phyloP scores from a whole-genome alignment of 2,113 vertebrate genomes.

The Telmatochromis brachygnathus region DNA sequence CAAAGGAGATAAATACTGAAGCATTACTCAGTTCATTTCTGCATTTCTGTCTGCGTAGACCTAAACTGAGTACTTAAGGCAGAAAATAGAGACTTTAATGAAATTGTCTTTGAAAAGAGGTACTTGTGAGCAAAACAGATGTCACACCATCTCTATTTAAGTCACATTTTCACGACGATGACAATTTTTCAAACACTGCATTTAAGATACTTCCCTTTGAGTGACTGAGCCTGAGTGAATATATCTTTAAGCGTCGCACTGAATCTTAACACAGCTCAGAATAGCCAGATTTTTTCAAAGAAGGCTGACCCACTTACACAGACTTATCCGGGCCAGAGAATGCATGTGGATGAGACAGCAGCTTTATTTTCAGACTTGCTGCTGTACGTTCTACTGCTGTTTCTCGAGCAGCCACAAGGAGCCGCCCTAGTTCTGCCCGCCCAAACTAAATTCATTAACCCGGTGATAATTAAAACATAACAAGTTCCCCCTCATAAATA shows the following conservation, averaged over 20 bases:
- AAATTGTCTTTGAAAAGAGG: neutral
- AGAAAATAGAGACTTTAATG: neutral
- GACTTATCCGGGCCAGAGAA: neutral
- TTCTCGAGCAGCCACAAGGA: slow-evolving; percentile 30
- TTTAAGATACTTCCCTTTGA: neutral
- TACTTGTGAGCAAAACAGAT: neutral
- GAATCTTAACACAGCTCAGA: neutral
- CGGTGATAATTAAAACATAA: neutral
- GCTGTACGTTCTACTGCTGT: neutral
- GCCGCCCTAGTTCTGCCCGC: neutral
- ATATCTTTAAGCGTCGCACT: neutral
- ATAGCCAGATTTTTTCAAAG: slow-evolving; percentile 8
- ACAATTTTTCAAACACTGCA: neutral
- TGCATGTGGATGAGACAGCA: slow-evolving; percentile 28
- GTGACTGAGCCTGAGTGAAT: neutral
- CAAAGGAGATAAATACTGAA: neutral
- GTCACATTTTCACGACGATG: neutral
- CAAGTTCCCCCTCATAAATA: neutral
- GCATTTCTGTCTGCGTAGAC: neutral
- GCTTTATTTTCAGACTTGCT: slow-evolving; percentile 21
- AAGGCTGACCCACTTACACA: slow-evolving; percentile 34
- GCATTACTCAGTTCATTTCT: neutral
- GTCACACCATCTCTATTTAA: neutral
- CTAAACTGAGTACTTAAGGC: neutral
- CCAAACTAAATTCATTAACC: neutral